A percentile compares a stretch with the other conserved stretches of the same genome.
phyloP scores from a whole-genome alignment of 1,140 invertebrate species.

The Drosophila gunungcola region DNA sequence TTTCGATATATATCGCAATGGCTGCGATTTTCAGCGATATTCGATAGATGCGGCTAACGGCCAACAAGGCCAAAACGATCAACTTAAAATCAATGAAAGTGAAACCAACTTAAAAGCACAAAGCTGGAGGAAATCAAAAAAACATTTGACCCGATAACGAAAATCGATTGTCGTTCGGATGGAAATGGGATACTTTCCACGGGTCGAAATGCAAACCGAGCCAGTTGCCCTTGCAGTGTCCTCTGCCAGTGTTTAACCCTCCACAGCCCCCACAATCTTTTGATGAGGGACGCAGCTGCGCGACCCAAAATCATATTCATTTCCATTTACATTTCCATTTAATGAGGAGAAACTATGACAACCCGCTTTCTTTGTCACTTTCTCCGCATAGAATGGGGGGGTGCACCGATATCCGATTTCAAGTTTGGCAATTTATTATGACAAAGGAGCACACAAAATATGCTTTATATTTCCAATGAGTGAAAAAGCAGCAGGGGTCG shows the following conservation, averaged over 20 bases:
- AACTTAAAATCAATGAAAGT: slow-evolving; percentile 1
- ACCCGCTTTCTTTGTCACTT: slow-evolving; percentile 52
- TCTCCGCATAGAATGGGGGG: neutral
- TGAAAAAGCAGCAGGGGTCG: slow-evolving; percentile 2
- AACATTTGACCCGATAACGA: slow-evolving; percentile 23
- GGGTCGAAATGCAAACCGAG: slow-evolving; percentile 33
- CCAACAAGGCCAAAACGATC: slow-evolving; percentile 27
- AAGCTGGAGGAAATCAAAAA: slow-evolving; percentile 12
- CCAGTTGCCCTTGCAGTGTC: slow-evolving; percentile 41
- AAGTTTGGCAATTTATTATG: slow-evolving; percentile 68
- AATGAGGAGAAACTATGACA: slow-evolving; percentile 68
- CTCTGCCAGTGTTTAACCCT: slow-evolving; percentile 28
- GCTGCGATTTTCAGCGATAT: slow-evolving; percentile 33
- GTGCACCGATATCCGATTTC: slow-evolving; percentile 64
- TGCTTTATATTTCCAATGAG: slow-evolving; percentile 52
- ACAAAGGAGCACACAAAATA: slow-evolving; percentile 41
- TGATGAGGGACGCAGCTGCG: slow-evolving; percentile 18
- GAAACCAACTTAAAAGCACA: slow-evolving; percentile 20
- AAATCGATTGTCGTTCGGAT: slow-evolving; percentile 31
- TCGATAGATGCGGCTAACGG: slow-evolving; percentile 36
- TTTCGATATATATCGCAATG: slow-evolving; percentile 15
- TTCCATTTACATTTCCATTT: slow-evolving; percentile 59
- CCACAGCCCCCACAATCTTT: neutral
- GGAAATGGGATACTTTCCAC: slow-evolving; percentile 66
- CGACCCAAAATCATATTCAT: slow-evolving; percentile 48